Evolutionary conservation across 2,797 vertebrate genomes (phyloP), one percentile per base, ranked within the genome.

Genomic region (Brachymystax lenok): DNA sequence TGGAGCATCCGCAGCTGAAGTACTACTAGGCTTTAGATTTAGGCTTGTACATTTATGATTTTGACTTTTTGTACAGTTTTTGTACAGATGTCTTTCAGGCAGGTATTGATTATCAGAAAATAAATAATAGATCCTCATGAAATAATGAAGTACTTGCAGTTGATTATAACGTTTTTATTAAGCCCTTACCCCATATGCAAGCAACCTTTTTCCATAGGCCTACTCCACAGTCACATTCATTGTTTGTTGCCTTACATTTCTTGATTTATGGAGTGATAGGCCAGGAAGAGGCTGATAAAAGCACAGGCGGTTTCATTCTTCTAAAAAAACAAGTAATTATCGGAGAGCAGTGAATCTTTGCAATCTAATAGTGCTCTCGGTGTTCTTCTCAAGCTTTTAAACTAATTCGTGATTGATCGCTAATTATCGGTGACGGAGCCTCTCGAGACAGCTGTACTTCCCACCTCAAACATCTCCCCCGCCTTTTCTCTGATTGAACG

Each of bases 381-480:
- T 90, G 89, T 93, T 92, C 87, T 93, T 93, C 92, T 91, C 79
- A 5, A 86, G 90, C 90, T 90, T 90, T 93, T 89, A 91, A 91
- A 93, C 86, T 88, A 92, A 93, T 93, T 90, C 68, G 24, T 90
- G 92, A 94, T 93, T 93, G 91, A 93, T 93, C 71, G 86, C 91
- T 92, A 91, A 93, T 94, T 93, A 92, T 92, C 81, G 87, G 90
- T 86, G 88, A 86, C 76, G 35, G 81, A 79, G 73, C 76, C 91
- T 84, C 86, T 64, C 35, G 88, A 91, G 90, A 87, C 82, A 76
- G 76, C 80, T 21, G 74, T n/a, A 66, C 69, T 67, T 81, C 71
- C 77, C 77, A 78, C 76, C 76, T 73, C 40, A 59, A 71, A 71
- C 40, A 51, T 75, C 66, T 79, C 76, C 81, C 85, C 75, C 77